Base-by-base conservation (phyloP, 1,140 invertebrate genomes). In the Tribolium castaneum region DNA sequence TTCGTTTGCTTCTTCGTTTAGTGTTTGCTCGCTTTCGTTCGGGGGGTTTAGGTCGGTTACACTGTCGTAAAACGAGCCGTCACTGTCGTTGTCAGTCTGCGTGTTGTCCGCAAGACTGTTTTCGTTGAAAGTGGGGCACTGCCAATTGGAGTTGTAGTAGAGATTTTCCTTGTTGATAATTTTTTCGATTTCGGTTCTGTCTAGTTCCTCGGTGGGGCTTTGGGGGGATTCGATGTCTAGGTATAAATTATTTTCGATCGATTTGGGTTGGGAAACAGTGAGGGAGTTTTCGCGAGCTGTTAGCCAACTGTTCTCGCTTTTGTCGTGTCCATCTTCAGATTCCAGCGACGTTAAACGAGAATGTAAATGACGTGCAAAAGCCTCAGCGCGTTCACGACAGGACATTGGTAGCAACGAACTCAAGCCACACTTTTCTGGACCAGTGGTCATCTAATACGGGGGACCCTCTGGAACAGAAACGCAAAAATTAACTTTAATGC, bases 291-390 rank as follows among this genome's bases (percentile, higher is more conserved):
- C 82, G 50, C 82, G 75, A 80, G 79, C 82, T 7, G 86, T 84
- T 14, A 89, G 85, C 89, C 88, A 89, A 78, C 85, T 88, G 85
- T 82, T 86, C 79, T 90, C 87, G 25, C 25, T 80, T 88, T 85
- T 70, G 87, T 82, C 14, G 66, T 25, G 14, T 30, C 59, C 34
- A 30, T 82, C 78, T 66, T 83, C 86, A 52, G 88, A 86, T 12
- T 91, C 92, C 66, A 95, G 88, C 50, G 92, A 92, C 76, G 91
- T 90, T 71, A 95, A 87, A 76, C 93, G 91, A 22, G 90, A 90
- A 81, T 94, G 93, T 71, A 95, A 88, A 82, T 92, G 91, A 75
- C 93, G 88, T 56, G 94, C 94, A 83, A 95, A 94, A 49, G 93
- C 92, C 84, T 94, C 94, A 12, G 94, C 94, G 71, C 93, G 89